Evolutionary conservation across 1,140 invertebrate species (phyloP), one percentile per base, ranked within the genome.

Genomic region (Panonychus citri): DNA sequence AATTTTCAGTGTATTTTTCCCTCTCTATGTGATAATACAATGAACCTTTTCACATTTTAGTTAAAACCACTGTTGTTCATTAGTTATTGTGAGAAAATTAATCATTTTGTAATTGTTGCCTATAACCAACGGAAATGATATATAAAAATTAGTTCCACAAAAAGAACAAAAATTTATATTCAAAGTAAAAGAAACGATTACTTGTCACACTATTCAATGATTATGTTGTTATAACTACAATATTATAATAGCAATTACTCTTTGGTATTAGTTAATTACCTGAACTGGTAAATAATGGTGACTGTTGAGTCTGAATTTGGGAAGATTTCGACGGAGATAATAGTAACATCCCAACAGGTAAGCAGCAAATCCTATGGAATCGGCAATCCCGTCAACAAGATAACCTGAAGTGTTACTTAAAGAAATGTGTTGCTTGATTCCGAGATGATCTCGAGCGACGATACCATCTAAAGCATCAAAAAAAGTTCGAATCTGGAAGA

Each of bases 391-490:
- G 78, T 81, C 57, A 17, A 57, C 42, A 19, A 54, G 21, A 56
- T 57, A 57, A 48, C 57, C 57, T 37, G 57, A 46, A 15, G 57
- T 54, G 26, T 52, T 34, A 28, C 40, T 21, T 40, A 57, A 51
- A 12, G 51, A 64, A 80, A 73, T 62, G 76, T 79, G 43, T 75
- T 72, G 21, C 1, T 58, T 46, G 39, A 66, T 60, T 17, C 64
- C 60, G 0, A 60, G 26, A 25, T 62, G 37, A 15, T 74, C 75
- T 55, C 82, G 73, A 1, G 81, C 81, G 8, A 85, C 79, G 63
- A 81, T 78, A 0, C 82, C 83, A 64, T 85, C 83, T 52, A 85
- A 64, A 64, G 83, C 81, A 63, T 85, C 82, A 26, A 84, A 61
- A 67, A 82, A 83, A 56, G 81, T 81, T 55, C 83, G 70, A n/a